Percentiles rank a stretch among this genome's conserved stretches.
Evolutionary conservation across 2,113 vertebrate species (phyloP).

Genomic region (Picathartes gymnocephalus): DNA sequence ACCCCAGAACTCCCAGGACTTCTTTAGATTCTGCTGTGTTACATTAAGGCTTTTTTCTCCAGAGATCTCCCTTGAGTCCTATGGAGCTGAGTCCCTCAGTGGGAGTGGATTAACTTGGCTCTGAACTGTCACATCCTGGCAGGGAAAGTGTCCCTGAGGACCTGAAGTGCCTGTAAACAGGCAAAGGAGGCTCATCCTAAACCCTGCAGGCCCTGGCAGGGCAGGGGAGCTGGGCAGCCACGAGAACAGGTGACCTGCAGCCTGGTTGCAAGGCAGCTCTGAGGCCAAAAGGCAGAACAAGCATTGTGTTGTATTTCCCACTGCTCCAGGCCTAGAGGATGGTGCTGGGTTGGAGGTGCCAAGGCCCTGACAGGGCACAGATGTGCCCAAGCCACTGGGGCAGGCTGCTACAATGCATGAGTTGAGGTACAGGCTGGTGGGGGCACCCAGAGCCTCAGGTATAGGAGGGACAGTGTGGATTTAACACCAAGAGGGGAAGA

Average conservation of each 20-base stretch:
- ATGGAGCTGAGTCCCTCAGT: neutral
- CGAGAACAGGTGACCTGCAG: neutral
- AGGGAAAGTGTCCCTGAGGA: neutral
- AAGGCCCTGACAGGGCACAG: neutral
- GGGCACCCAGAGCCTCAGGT: neutral
- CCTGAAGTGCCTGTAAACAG: neutral
- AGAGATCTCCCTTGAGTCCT: neutral
- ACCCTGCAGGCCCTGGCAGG: neutral
- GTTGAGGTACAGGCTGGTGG: neutral
- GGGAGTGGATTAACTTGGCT: neutral
- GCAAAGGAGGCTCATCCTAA: neutral
- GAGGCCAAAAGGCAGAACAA: neutral
- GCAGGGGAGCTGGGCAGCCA: neutral
- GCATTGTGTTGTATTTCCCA: neutral
- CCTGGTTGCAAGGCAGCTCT: neutral
- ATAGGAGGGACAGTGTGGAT: neutral
- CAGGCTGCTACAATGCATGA: accelerated
- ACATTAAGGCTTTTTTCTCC: neutral
- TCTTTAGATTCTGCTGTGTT: neutral
- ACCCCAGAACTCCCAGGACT: neutral
- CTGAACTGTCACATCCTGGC: neutral
- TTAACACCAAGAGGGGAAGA: neutral
- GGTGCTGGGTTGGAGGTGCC: neutral
- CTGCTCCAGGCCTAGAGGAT: neutral
- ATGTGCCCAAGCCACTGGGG: neutral